Conservation (phyloP, 2,113 vertebrate genomes). For the Spea multiplicata region DNA sequence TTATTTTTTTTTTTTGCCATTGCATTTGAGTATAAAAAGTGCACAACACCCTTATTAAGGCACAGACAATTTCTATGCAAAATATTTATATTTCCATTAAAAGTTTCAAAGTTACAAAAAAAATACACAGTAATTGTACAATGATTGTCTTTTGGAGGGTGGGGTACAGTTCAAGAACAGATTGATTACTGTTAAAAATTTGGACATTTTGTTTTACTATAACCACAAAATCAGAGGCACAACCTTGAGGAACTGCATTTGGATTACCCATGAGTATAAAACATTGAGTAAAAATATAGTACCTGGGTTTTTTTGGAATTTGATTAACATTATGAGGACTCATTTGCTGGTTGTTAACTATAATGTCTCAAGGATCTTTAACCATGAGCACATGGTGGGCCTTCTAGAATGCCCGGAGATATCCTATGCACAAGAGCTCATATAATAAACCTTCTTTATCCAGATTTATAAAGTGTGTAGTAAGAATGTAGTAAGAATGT, state of each 20-base stretch:
- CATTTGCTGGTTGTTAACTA: too few relatives aligned
- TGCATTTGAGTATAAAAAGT: conserved; percentile 74
- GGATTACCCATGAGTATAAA: background rate
- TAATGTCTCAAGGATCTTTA: too few relatives aligned
- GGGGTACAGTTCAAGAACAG: background rate
- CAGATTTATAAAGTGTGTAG: too few relatives aligned
- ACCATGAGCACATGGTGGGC: too few relatives aligned
- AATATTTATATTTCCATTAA: conserved; percentile 49
- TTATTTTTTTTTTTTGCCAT: conserved; percentile 57
- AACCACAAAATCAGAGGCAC: conserved; percentile 23
- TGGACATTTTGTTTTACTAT: conserved; percentile 11
- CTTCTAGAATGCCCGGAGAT: too few relatives aligned
- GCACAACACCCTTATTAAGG: conserved; percentile 76
- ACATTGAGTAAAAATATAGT: background rate
- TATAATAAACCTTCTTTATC: too few relatives aligned
- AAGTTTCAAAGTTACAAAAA: conserved; percentile 35
- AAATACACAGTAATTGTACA: conserved; percentile 39
- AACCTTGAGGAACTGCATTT: conserved; percentile 6
- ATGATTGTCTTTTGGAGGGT: conserved; percentile 43
- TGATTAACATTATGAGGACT: too few relatives aligned
- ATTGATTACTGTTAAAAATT: background rate
- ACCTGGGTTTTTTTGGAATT: too few relatives aligned
- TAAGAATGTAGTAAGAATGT: too few relatives aligned
- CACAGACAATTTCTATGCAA: conserved; percentile 74
- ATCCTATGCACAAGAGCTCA: too few relatives aligned